Percentiles rank a stretch among this genome's conserved stretches.
Conservation (phyloP, 2,797 vertebrate species). For the Spheniscus humboldti region DNA sequence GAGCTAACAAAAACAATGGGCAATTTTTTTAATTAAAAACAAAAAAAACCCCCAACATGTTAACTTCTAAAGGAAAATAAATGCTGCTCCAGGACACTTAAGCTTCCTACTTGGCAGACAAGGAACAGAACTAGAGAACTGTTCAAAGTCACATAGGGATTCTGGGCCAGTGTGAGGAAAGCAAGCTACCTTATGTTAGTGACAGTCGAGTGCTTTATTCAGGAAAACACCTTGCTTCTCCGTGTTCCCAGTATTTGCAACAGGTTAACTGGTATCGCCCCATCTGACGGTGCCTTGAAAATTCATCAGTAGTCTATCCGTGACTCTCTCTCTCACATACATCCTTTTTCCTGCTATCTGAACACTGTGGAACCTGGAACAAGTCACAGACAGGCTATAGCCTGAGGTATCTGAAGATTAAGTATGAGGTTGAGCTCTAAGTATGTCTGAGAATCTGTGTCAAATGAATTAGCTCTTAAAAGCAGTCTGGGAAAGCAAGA, state of each 20-base stretch:
- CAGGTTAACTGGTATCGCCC: neutral
- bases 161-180: neutral
- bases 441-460: neutral
- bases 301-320: neutral
- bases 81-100: neutral
- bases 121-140: neutral
- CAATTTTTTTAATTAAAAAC: neutral
- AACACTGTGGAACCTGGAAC: neutral
- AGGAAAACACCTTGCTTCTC: neutral
- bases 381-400: neutral
- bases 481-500: neutral
- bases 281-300: neutral
- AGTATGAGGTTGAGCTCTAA: neutral
- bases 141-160: neutral
- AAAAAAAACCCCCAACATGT: accelerated
- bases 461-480: slow-evolving; percentile 36
- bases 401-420: neutral
- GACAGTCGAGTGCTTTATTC: neutral
- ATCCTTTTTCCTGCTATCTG: neutral
- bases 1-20: neutral
- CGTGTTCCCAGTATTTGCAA: neutral
- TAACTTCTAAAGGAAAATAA: neutral
- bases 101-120: neutral
- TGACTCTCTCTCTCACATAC: neutral
- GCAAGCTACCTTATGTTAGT: neutral